Percentiles rank a stretch among this genome's conserved stretches.
These are phyloP conservation scores for Synanthedon formicaeformis DNA, from an alignment of 2,888 invertebrate species.

Conservation along the genomic window DNA sequence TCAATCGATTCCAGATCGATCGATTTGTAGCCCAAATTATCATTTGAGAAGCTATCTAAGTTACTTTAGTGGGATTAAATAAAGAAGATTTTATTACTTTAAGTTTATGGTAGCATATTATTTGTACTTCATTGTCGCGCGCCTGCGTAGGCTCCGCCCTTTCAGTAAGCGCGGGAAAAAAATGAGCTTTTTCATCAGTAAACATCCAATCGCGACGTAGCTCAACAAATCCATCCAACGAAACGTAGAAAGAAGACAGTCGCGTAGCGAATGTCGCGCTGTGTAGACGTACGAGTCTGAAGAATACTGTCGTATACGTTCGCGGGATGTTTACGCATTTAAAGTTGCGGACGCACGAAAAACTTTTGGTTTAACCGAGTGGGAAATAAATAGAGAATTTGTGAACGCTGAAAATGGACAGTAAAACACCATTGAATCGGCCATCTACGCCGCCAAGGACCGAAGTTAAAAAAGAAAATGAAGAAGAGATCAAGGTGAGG, in stretches of 20 bases:
- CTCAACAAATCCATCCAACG: no score
- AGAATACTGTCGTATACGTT: slow-evolving; percentile 8
- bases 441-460: slow-evolving; percentile 46
- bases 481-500: slow-evolving; percentile 82
- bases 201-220: slow-evolving; percentile 4
- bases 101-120: no score
- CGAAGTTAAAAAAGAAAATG: slow-evolving; percentile 77
- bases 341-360: slow-evolving; percentile 24
- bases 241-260: slow-evolving; percentile 16
- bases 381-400: slow-evolving; percentile 17
- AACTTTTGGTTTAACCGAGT: slow-evolving; percentile 25
- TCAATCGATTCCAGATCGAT: no score
- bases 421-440: slow-evolving; percentile 48
- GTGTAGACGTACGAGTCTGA: slow-evolving; percentile 11
- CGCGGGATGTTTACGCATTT: slow-evolving; percentile 47
- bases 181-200: slow-evolving; percentile 9
- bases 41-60: no score
- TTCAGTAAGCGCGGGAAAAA: slow-evolving; percentile 12
- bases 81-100: no score
- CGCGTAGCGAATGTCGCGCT: slow-evolving; percentile 35
- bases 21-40: no score
- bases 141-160: slow-evolving; percentile 47
- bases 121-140: neutral
- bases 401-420: slow-evolving; percentile 48
- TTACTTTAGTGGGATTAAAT: no score